Conservation (phyloP, 2,888 invertebrate species). For the Protodeltote pygarga region DNA sequence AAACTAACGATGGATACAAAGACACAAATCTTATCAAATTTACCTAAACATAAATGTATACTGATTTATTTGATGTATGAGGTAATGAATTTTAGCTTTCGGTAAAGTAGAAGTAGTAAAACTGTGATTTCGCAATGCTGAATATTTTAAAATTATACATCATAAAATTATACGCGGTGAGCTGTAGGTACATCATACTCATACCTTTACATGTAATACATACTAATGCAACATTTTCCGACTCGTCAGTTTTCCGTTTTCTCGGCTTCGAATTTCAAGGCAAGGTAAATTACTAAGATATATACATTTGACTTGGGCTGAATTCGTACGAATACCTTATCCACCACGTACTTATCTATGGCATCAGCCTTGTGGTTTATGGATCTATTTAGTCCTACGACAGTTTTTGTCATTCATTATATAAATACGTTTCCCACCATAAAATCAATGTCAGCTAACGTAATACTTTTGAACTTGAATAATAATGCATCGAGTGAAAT, state of each 20-base stretch:
- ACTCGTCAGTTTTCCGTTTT: constrained; percentile 27
- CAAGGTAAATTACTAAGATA: constrained; percentile 32
- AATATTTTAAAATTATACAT: constrained; percentile 10
- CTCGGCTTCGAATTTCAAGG: constrained; percentile 28
- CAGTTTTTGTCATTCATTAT: not conserved
- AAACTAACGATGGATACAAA: too few relatives aligned
- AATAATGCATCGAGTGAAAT: constrained; percentile 11
- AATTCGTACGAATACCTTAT: constrained; percentile 5
- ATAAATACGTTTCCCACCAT: not conserved
- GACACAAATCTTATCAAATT: too few relatives aligned
- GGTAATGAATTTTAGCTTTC: too few relatives aligned
- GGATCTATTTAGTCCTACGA: not conserved
- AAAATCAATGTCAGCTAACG: constrained; percentile 10
- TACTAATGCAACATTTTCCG: constrained; percentile 19
- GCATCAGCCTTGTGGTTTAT: constrained; percentile 18
- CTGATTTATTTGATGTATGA: too few relatives aligned
- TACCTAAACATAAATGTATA: too few relatives aligned
- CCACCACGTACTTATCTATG: too few relatives aligned
- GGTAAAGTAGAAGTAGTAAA: not conserved
- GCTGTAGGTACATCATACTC: constrained; percentile 10
- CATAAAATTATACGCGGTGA: constrained; percentile 8
- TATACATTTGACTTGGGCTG: not conserved
- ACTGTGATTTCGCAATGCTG: not conserved
- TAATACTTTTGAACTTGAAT: constrained; percentile 29
- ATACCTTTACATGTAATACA: constrained; percentile 14